phyloP scores from a whole-genome alignment of 2,888 invertebrate species.

The Limnephilus auricula region DNA sequence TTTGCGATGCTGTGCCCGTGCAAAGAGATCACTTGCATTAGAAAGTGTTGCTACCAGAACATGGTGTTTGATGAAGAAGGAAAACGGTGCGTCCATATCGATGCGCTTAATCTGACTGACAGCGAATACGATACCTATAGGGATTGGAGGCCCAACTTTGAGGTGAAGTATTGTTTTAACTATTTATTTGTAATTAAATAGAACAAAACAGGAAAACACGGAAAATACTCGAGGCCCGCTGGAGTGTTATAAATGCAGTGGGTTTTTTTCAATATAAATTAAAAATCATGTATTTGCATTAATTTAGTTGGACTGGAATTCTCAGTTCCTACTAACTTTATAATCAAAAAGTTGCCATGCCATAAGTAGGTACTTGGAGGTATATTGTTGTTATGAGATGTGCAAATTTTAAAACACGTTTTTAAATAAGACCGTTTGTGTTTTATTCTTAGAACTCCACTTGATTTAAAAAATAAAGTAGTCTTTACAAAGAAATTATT shows the following conservation, averaged over 20 bases:
- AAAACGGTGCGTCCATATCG: conserved; percentile 54
- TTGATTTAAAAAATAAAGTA: no score
- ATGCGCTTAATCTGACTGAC: conserved; percentile 54
- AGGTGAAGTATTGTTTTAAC: conserved; percentile 52
- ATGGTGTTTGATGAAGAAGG: conserved; percentile 59
- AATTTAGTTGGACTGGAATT: background rate
- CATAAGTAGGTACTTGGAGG: no score
- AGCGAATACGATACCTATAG: conserved; percentile 50
- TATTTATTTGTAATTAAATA: background rate
- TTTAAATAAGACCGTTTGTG: no score
- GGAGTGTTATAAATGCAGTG: background rate
- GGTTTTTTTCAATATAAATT: background rate
- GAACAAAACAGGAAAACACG: background rate
- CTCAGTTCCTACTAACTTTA: background rate
- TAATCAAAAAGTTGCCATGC: background rate
- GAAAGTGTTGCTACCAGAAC: conserved; percentile 63
- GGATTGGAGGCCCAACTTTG: conserved; percentile 64
- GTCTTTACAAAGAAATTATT: no score
- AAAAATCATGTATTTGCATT: background rate
- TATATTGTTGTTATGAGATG: no score
- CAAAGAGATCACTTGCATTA: conserved; percentile 59
- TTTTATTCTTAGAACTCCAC: no score
- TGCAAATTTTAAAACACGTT: no score
- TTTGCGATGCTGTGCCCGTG: conserved; percentile 62
- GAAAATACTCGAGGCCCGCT: no score